These are phyloP conservation scores for Sinocyclocheilus grahami DNA, from an alignment of 2,113 vertebrate genomes.

Conservation along the genomic window DNA sequence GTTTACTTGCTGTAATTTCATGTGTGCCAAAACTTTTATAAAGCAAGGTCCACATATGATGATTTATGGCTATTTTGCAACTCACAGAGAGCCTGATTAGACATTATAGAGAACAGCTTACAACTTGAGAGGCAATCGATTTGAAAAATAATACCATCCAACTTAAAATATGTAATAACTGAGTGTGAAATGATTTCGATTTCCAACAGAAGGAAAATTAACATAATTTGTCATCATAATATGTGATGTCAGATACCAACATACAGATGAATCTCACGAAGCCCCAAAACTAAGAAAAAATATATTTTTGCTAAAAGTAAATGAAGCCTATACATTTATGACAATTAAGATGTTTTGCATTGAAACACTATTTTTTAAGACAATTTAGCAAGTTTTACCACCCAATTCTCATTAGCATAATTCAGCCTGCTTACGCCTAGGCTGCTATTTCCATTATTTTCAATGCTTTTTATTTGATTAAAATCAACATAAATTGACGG, in stretches of 20 bases:
- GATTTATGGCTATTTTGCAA: slow-evolving; percentile 12
- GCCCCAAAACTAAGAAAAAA: neutral
- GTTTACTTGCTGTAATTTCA: slow-evolving; percentile 13
- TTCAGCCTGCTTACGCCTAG: neutral
- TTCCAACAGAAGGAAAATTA: slow-evolving; percentile 7
- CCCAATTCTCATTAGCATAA: neutral
- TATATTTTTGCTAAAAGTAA: no score
- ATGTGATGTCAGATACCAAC: neutral
- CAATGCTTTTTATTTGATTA: neutral
- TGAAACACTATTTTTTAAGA: neutral
- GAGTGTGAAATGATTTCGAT: neutral
- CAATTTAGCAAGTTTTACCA: neutral
- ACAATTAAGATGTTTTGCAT: neutral
- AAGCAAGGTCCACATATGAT: neutral
- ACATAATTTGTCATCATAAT: slow-evolving; percentile 9
- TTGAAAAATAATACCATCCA: neutral
- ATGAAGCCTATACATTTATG: neutral
- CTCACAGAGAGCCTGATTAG: slow-evolving; percentile 5
- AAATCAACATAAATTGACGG: neutral
- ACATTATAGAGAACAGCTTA: slow-evolving; percentile 13
- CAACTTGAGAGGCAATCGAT: neutral
- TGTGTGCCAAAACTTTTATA: slow-evolving; percentile 11
- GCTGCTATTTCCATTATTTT: neutral
- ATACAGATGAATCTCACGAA: neutral
- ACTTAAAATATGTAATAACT: slow-evolving; percentile 1